Conservation (phyloP, 2,888 invertebrate species). For the Polydrusus tereticollis region DNA sequence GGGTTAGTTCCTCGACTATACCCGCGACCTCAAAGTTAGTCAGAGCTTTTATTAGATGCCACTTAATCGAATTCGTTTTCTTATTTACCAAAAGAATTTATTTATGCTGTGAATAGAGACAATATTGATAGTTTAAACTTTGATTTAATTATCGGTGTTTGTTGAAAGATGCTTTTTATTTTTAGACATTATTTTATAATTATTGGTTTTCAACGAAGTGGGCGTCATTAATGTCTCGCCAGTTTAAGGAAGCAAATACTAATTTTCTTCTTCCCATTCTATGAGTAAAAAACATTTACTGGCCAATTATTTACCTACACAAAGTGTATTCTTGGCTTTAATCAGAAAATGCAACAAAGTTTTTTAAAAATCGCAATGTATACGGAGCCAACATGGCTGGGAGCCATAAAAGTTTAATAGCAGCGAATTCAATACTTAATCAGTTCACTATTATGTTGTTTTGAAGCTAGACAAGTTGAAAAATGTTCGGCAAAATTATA, state of each 20-base stretch:
- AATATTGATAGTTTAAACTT: neutral
- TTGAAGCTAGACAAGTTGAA: too few relatives aligned
- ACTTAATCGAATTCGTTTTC: conserved; percentile 20
- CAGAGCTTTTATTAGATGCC: conserved; percentile 36
- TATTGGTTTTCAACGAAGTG: conserved; percentile 9
- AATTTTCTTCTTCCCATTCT: neutral
- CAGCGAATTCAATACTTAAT: too few relatives aligned
- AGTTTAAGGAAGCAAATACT: neutral
- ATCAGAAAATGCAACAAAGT: too few relatives aligned
- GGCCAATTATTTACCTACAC: too few relatives aligned
- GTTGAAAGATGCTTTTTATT: conserved; percentile 1
- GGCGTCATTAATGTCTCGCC: conserved; percentile 4
- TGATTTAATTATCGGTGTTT: conserved; percentile 6
- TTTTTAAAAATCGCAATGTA: too few relatives aligned
- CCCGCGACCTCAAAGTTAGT: conserved; percentile 26
- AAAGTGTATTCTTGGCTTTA: too few relatives aligned
- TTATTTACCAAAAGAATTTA: conserved; percentile 21
- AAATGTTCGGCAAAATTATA: too few relatives aligned
- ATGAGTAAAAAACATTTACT: neutral
- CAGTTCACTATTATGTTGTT: too few relatives aligned
- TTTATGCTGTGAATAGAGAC: conserved; percentile 7
- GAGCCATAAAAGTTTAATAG: too few relatives aligned
- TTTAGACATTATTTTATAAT: conserved; percentile 20
- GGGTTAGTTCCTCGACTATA: conserved; percentile 7
- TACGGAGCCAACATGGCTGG: too few relatives aligned